Conservation (phyloP, 2,797 vertebrate genomes). For the Uromys caudimaculatus region DNA sequence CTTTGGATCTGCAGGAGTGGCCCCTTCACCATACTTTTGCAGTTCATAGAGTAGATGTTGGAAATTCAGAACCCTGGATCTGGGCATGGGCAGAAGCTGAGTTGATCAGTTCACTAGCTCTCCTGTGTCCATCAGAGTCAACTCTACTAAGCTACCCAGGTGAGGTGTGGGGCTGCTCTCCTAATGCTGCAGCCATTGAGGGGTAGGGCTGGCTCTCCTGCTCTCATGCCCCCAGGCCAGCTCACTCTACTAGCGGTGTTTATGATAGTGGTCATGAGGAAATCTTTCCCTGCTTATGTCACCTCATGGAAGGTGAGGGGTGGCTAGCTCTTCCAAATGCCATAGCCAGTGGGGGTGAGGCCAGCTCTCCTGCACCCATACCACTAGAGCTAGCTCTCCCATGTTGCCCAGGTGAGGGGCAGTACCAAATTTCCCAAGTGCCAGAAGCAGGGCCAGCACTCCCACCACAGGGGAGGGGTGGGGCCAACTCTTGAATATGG, state of each 20-base stretch:
- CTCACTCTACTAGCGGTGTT: neutral
- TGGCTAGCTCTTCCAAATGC: neutral
- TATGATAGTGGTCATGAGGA: neutral
- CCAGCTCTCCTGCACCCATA: neutral
- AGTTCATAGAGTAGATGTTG: neutral
- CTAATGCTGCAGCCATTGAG: neutral
- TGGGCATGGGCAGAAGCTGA: neutral
- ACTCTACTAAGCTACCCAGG: neutral
- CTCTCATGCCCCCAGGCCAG: neutral
- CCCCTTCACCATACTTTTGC: neutral
- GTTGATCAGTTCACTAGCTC: neutral
- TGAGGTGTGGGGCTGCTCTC: neutral
- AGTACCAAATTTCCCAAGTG: neutral
- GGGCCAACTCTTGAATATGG: neutral
- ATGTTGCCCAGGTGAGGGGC: neutral
- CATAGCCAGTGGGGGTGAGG: neutral
- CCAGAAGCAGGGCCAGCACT: neutral
- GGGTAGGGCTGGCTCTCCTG: neutral
- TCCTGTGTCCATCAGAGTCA: neutral
- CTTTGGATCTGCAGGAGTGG: neutral
- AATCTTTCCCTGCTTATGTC: too few species aligned
- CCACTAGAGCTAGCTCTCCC: neutral
- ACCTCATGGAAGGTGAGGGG: too few species aligned
- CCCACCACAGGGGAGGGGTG: neutral
- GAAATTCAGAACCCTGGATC: neutral